Base-by-base conservation (phyloP, 2,113 vertebrate genomes). In the Amia ocellicauda region DNA sequence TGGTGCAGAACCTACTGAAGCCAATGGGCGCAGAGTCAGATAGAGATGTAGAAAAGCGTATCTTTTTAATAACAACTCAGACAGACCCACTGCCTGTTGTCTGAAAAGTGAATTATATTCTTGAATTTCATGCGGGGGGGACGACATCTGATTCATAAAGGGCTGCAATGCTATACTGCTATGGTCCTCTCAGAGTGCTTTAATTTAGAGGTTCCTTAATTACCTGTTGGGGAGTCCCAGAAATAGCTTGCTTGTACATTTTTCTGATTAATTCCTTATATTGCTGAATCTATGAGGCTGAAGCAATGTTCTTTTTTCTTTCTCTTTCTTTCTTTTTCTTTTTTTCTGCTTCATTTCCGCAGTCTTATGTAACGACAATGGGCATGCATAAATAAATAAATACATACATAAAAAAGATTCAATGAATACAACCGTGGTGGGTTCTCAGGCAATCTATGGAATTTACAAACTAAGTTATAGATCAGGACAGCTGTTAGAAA, bases 51-150 rank as follows among this genome's bases (percentile, higher is more conserved):
- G 27, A 20, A 26, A 7, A 3, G 17, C 26, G 2, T 26, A 61
- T 62, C 29, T 24, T 28, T 49, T 63, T 31, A 51, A 51, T 63
- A 40, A 19, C 22, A 63, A 26, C 42, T 63, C 16, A n/a, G 24
- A 24, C 26, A 8, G 22, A 5, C n/a, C 10, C 14, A 52, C 19
- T 41, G 5, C 19, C 47, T 26, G 10, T 47, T 7, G 8, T 42
- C 8, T 31, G 7, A 17, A 29, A 31, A 56, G 53, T 16, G 27
- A 28, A 1, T 28, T 19, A 14, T 16, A 19, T 10, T 26, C 23
- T 26, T 53, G 1, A 53, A 8, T 52, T 24, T n/a, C n/a, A n/a
- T n/a, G n/a, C n/a, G n/a, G n/a, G n/a, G n/a, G n/a, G n/a, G n/a
- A n/a, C n/a, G n/a, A n/a, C n/a, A n/a, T n/a, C n/a, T n/a, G n/a